Evolutionary conservation across 2,113 vertebrate genomes (phyloP).

Genomic region (Rhinichthys klamathensis): DNA sequence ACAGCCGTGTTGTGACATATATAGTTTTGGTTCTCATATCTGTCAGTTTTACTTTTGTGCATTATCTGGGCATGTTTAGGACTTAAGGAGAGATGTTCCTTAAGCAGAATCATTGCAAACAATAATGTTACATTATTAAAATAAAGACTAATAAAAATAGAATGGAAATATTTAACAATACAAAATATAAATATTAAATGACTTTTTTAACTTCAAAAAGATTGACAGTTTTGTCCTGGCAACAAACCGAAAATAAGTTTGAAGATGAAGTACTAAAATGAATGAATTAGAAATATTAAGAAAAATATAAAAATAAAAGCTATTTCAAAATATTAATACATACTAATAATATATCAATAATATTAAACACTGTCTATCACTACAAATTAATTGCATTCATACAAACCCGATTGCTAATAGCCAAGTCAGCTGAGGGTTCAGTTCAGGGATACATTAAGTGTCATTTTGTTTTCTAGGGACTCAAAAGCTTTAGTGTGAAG

Average conservation of each 20-base stretch:
- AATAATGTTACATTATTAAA: background rate
- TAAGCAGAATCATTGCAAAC: background rate
- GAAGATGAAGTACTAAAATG: background rate
- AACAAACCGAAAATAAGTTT: background rate
- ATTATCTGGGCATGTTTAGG: background rate
- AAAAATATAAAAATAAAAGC: background rate
- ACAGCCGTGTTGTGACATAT: background rate
- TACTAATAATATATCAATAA: background rate
- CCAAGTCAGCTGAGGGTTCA: background rate
- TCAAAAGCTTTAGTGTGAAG: constrained; percentile 29
- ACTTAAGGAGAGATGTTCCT: background rate
- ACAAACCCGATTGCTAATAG: background rate
- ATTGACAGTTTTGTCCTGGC: background rate
- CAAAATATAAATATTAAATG: background rate
- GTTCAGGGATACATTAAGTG: background rate
- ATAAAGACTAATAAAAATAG: background rate
- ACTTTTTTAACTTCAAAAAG: background rate
- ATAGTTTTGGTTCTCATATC: background rate
- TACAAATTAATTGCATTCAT: background rate
- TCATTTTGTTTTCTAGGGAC: constrained; percentile 11
- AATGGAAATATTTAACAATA: background rate
- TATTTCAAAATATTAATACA: background rate
- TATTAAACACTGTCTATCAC: background rate
- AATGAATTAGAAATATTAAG: background rate
- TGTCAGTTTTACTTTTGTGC: background rate